Evolutionary conservation across 1,140 invertebrate genomes (phyloP).

Genomic region (Drosophila burlai): DNA sequence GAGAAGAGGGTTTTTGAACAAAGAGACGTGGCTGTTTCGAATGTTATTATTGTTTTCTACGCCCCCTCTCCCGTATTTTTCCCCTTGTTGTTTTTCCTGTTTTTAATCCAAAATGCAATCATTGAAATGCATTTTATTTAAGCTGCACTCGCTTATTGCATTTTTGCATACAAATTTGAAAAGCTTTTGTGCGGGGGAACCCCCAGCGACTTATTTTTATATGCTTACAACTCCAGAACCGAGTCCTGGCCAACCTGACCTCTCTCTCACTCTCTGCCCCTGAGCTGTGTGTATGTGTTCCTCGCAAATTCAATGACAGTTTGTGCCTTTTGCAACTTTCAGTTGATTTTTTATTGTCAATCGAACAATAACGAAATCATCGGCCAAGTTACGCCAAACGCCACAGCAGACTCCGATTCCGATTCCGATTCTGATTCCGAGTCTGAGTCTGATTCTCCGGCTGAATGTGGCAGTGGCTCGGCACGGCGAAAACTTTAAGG

Average conservation of each 20-base stretch:
- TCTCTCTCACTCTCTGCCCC: not conserved
- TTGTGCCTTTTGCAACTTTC: slow-evolving; percentile 80
- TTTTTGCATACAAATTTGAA: slow-evolving; percentile 78
- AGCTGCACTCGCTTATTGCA: slow-evolving; percentile 76
- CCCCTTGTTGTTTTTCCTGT: slow-evolving; percentile 39
- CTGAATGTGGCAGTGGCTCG: slow-evolving; percentile 27
- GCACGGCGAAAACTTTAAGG: slow-evolving; percentile 81
- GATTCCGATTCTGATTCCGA: not conserved
- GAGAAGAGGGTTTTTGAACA: slow-evolving; percentile 12
- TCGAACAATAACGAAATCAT: slow-evolving; percentile 84
- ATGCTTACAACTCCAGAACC: slow-evolving; percentile 59
- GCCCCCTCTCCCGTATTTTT: not conserved
- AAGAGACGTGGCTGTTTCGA: slow-evolving; percentile 13
- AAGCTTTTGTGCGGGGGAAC: slow-evolving; percentile 49
- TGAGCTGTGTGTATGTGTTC: slow-evolving; percentile 12
- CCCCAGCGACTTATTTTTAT: slow-evolving; percentile 75
- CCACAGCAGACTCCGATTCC: slow-evolving; percentile 44
- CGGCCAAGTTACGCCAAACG: slow-evolving; percentile 81
- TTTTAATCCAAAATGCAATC: slow-evolving; percentile 80
- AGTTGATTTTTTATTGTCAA: slow-evolving; percentile 84
- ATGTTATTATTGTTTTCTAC: slow-evolving; percentile 20
- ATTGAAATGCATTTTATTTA: slow-evolving; percentile 83
- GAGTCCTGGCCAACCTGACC: slow-evolving; percentile 29
- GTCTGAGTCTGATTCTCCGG: slow-evolving; percentile 11
- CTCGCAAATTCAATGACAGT: slow-evolving; percentile 73